A percentile compares a stretch with the other conserved stretches of the same genome.
Conservation (phyloP, 2,888 invertebrate species). For the Xestia c-nigrum region DNA sequence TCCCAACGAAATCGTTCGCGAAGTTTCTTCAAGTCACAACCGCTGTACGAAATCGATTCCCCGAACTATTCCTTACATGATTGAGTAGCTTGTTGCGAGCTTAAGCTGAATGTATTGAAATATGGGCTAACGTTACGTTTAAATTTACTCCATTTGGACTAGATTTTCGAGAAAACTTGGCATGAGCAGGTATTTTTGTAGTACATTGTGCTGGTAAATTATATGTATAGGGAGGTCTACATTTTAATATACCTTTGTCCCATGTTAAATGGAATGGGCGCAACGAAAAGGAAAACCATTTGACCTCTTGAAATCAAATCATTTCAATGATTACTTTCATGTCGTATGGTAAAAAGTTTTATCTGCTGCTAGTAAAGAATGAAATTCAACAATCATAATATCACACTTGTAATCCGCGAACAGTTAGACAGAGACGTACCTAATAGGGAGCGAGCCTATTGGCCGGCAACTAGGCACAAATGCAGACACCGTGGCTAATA, state of each 20-base stretch:
- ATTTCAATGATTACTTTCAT: too few species aligned
- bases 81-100: constrained; percentile 56
- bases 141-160: constrained; percentile 29
- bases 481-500: too few species aligned
- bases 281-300: too few species aligned
- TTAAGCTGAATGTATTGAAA: constrained; percentile 53
- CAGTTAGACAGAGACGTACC: too few species aligned
- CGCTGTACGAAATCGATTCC: constrained; percentile 50
- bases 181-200: background rate
- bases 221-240: background rate
- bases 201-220: background rate
- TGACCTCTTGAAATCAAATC: too few species aligned
- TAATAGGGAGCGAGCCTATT: too few species aligned
- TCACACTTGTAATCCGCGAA: too few species aligned
- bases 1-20: constrained; percentile 23
- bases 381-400: too few species aligned
- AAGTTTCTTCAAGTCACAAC: constrained; percentile 44
- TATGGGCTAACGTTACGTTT: constrained; percentile 67
- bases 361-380: too few species aligned
- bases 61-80: constrained; percentile 56
- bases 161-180: constrained; percentile 11
- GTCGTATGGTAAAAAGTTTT: too few species aligned
- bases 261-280: too few species aligned
- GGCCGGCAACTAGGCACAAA: too few species aligned
- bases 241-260: background rate